Evolutionary conservation across 2,113 vertebrate genomes (phyloP), one percentile per base, ranked within the genome.

Genomic region (Paratilapia polleni): DNA sequence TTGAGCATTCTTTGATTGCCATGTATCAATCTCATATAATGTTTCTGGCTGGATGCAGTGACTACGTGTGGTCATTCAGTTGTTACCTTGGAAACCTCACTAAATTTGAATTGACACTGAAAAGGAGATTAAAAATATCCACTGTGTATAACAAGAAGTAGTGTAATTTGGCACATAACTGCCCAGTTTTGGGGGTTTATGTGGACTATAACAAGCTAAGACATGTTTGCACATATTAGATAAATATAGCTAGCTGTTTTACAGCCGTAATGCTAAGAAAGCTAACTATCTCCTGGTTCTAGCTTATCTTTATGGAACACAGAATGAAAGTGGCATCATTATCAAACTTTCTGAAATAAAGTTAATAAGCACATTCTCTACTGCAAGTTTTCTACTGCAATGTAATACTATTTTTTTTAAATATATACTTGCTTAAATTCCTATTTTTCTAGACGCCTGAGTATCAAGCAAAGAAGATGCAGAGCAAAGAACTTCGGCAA

Each of bases 391-490:
- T n/a, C 31, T 63, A 36, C 34, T 77, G 14, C n/a, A 59, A 11
- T 28, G 24, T 41, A 77, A 43, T 12, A 43, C 56, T 38, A 43
- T 36, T 26, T 34, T 63, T 82, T 34, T 26, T 13, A 47, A 68
- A 68, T 12, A 7, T 68, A 68, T 22, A 0, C 2, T 68, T 68
- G 14, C 17, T 47, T 68, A 47, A 68, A 47, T 26, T 20, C 52
- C 20, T 2, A 3, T 24, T 36, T 54, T 52, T 81, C 8, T 54
- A 97, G 97, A 95, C 91, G 2, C 89, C 96, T 0, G 94, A 96
- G 1, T 96, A 97, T 85, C 96, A 96, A 89, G 89, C 75, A 0
- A 97, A 96, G 91, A 97, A 97, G 56, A 91, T 60, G 61, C 93
- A 94, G 78, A 95, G 91, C 89, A 95, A 94, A 88, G 94, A 95